phyloP scores from a whole-genome alignment of 2,888 invertebrate genomes.

The Catocala nupta region DNA sequence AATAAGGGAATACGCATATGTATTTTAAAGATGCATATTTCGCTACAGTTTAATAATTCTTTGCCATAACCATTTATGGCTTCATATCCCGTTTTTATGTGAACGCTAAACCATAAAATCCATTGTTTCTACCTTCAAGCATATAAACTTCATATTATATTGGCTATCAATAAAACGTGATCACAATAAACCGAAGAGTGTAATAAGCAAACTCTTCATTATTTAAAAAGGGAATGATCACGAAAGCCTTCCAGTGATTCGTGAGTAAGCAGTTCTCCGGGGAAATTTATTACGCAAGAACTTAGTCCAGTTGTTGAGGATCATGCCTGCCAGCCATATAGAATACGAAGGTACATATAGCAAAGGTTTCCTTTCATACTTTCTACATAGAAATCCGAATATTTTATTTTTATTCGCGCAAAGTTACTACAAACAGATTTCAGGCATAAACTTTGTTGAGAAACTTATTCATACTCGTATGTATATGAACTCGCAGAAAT shows the following conservation, averaged over 20 bases:
- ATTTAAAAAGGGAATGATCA: slow-evolving; percentile 17
- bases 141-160: slow-evolving; percentile 2
- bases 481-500: neutral
- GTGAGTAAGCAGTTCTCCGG: slow-evolving; percentile 26
- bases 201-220: neutral
- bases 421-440: neutral
- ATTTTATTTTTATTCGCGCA: too few relatives aligned
- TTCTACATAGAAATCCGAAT: too few relatives aligned
- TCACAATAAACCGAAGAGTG: neutral
- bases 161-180: slow-evolving; percentile 4
- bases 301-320: slow-evolving; percentile 10
- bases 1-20: neutral
- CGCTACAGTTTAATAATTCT: neutral
- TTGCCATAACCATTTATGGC: neutral
- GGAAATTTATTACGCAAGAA: slow-evolving; percentile 33
- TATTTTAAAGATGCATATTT: neutral
- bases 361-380: too few relatives aligned
- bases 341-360: too few relatives aligned
- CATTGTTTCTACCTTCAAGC: neutral
- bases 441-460: neutral
- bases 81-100: slow-evolving; percentile 6
- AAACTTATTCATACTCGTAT: neutral
- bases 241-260: slow-evolving; percentile 24
- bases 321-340: too few relatives aligned
- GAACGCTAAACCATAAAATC: slow-evolving; percentile 1